These are phyloP conservation scores for Parauchenoglanis ngamensis DNA, from an alignment of 2,797 vertebrate species.

Conservation along the genomic window DNA sequence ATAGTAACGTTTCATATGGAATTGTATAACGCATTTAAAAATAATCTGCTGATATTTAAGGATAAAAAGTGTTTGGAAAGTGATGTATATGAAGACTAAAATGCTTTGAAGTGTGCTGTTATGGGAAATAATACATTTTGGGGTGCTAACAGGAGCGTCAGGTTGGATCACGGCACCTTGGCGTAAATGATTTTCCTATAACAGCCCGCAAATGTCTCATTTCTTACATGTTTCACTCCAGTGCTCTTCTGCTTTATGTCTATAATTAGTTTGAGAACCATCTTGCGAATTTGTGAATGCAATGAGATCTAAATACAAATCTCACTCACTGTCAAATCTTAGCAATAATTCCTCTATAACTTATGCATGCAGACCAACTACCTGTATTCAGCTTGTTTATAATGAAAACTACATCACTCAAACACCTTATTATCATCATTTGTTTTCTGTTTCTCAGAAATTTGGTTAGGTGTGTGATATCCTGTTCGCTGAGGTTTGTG, in stretches of 20 bases:
- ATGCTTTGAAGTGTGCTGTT: neutral
- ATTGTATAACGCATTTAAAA: neutral
- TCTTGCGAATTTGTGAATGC: neutral
- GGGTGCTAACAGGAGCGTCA: neutral
- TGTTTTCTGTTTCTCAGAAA: constrained; percentile 42
- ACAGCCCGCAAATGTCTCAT: neutral
- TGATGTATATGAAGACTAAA: neutral
- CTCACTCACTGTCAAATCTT: neutral
- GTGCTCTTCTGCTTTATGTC: neutral
- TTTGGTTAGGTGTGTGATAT: constrained; percentile 44
- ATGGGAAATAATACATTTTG: neutral
- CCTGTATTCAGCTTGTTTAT: neutral
- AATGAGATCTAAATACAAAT: neutral
- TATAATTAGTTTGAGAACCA: neutral
- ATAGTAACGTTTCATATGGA: neutral
- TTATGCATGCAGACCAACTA: neutral
- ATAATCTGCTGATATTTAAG: too few relatives aligned
- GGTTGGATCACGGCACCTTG: neutral
- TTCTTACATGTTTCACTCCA: neutral
- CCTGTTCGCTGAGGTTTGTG: constrained; percentile 47
- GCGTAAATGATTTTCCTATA: neutral
- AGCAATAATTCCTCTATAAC: neutral
- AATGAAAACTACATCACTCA: neutral
- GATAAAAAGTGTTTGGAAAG: neutral
- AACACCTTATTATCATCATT: neutral